Percentiles rank a stretch among this genome's conserved stretches.
Evolutionary conservation across 1,140 invertebrate genomes (phyloP).

Genomic region (Drosophila bocki): DNA sequence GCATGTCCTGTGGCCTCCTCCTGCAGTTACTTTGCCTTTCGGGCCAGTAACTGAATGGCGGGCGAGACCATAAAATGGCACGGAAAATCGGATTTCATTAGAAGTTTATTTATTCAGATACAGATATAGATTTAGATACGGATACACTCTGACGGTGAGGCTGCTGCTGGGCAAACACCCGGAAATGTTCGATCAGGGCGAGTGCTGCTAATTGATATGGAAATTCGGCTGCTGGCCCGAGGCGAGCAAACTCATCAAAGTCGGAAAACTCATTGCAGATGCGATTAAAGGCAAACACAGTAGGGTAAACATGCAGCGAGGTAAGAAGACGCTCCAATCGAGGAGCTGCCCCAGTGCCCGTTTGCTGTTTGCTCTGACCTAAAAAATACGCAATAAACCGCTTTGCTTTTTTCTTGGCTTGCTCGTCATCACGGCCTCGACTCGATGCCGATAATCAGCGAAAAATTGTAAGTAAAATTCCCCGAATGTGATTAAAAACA

Average conservation of each 20-base stretch:
- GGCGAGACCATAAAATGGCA: conserved; percentile 53
- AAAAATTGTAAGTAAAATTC: conserved; percentile 44
- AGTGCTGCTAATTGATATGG: conserved; percentile 61
- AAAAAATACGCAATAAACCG: conserved; percentile 49
- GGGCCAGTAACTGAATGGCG: conserved; percentile 49
- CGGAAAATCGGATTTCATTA: conserved; percentile 46
- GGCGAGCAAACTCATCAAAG: conserved; percentile 56
- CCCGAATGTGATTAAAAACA: conserved; percentile 21
- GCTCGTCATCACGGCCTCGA: conserved; percentile 22
- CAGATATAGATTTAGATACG: conserved; percentile 12
- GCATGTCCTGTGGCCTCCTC: conserved; percentile 27
- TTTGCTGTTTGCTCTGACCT: conserved; percentile 49
- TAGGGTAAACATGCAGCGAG: conserved; percentile 67
- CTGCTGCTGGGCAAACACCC: conserved; percentile 43
- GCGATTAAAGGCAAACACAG: conserved; percentile 65
- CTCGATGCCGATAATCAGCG: conserved; percentile 28
- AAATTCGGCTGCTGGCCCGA: conserved; percentile 40
- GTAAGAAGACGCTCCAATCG: conserved; percentile 53
- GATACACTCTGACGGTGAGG: conserved; percentile 8
- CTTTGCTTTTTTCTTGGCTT: conserved; percentile 27
- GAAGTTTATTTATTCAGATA: conserved; percentile 25
- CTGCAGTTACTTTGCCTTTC: conserved; percentile 4
- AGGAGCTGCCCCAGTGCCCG: conserved; percentile 11
- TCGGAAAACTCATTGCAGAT: conserved; percentile 44
- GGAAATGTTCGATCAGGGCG: conserved; percentile 51